Base-by-base conservation (phyloP, 2,797 vertebrate genomes). In the Apogon talboti region DNA sequence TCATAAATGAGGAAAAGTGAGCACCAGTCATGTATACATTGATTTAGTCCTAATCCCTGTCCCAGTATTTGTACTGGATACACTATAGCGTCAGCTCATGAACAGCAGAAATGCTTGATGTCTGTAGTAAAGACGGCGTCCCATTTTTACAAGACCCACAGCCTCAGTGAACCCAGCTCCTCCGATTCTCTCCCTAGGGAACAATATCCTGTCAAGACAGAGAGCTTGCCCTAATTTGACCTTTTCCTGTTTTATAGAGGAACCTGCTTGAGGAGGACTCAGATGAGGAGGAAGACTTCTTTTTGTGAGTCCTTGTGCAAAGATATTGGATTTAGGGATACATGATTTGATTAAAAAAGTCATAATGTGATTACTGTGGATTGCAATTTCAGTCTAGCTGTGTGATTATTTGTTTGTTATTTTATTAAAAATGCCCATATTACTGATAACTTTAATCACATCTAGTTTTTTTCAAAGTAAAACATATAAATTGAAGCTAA, bases 281-380 rank as follows among this genome's bases (percentile, higher is more conserved):
- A 0, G 98, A 98, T 89, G 98, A 99, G 91, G 97, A 99, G 79
- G 98, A 99, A 80, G 98, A 99, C 87, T 99, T 99, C 88, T 99
- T 99, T 81, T 87, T 99, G 97, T 99, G 90, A 96, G 97, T 96
- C 47, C 72, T 1, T 52, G 6, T 46, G 2, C 15, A 1, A 6
- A 50, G 19, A 11, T 28, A 12, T 57, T 30, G 14, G 33, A 0
- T 19, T 46, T 1, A 41, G 6, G 11, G 24, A 2, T 2, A 28
- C 6, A 28, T 5, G 24, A 28, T 28, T 28, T 28, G 24, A 5
- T 28, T 28, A 28, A 35, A 35, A 35, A 35, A 35, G 33, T 10
- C 28, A 30, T 30, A 30, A 30, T 30, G 28, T 10, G 6, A 30
- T 35, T 35, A 10, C 9, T 35, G 7, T 35, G 33, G 33, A 35